A percentile compares a stretch with the other conserved stretches of the same genome.
These are phyloP conservation scores for Dipodomys ordii DNA, from an alignment of 2,113 vertebrate genomes.

Conservation along the genomic window DNA sequence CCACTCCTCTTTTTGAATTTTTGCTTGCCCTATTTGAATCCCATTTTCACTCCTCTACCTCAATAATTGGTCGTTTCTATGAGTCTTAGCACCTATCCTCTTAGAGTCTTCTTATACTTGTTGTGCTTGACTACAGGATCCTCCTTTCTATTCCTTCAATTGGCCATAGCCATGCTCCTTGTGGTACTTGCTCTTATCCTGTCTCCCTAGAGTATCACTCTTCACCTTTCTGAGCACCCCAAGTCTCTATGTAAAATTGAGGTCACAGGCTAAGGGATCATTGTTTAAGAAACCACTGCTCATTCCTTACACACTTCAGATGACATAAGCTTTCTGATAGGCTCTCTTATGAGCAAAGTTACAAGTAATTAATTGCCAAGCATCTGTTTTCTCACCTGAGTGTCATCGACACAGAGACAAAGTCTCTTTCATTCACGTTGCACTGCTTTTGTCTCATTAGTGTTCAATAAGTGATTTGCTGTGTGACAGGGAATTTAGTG, in stretches of 20 bases:
- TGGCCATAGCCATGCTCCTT: background rate
- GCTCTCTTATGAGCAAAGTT: background rate
- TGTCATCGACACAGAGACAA: background rate
- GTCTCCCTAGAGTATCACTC: background rate
- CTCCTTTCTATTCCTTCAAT: background rate
- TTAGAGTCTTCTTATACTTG: background rate
- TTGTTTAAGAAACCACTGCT: background rate
- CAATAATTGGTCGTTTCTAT: background rate
- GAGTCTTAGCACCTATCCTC: background rate
- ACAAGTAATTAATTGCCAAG: accelerated
- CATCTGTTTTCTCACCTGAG: background rate
- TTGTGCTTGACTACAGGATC: background rate
- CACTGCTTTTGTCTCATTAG: background rate
- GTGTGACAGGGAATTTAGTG: background rate
- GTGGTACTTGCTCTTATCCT: background rate
- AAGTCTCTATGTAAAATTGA: background rate
- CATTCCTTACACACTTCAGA: background rate
- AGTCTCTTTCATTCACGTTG: background rate
- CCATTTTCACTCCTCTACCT: background rate
- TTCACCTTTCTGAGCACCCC: background rate
- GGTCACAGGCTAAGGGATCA: background rate
- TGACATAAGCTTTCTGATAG: background rate
- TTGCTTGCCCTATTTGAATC: background rate
- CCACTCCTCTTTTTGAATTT: background rate
- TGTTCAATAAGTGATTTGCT: background rate